Conservation (phyloP, 2,888 invertebrate species). For the Lucinisca nassula region DNA sequence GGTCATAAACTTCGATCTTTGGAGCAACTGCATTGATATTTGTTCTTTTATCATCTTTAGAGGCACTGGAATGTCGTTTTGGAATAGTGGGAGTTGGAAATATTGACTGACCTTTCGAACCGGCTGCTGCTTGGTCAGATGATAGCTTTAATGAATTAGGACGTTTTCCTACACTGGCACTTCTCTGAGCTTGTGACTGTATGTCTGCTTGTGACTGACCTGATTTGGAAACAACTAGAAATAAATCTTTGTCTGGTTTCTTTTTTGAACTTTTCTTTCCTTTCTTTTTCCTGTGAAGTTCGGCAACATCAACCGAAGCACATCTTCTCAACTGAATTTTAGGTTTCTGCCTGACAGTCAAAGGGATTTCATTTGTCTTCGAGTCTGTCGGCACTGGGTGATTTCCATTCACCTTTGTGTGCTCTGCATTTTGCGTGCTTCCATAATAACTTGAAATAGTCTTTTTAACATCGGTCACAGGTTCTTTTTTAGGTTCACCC, state of each 20-base stretch:
- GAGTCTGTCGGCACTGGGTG: not conserved
- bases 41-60: not conserved
- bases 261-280: slow-evolving; percentile 46
- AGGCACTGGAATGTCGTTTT: slow-evolving; percentile 57
- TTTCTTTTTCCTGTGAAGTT: slow-evolving; percentile 64
- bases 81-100: slow-evolving; percentile 65
- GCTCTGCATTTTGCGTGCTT: not conserved
- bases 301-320: slow-evolving; percentile 69
- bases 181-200: slow-evolving; percentile 37
- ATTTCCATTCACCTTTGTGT: not conserved
- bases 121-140: not conserved
- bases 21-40: not conserved
- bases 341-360: not conserved
- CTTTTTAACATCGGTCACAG: not conserved
- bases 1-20: not conserved
- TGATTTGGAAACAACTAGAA: slow-evolving; percentile 27
- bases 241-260: slow-evolving; percentile 54
- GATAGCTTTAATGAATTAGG: slow-evolving; percentile 60
- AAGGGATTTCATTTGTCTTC: not conserved
- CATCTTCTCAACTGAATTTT: slow-evolving; percentile 59
- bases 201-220: slow-evolving; percentile 17
- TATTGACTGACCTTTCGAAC: slow-evolving; percentile 38
- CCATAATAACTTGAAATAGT: not conserved
- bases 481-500: not conserved
- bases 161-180: slow-evolving; percentile 56